Evolutionary conservation across 2,888 invertebrate species (phyloP), one percentile per base, ranked within the genome.

Genomic region (Ceramica pisi): DNA sequence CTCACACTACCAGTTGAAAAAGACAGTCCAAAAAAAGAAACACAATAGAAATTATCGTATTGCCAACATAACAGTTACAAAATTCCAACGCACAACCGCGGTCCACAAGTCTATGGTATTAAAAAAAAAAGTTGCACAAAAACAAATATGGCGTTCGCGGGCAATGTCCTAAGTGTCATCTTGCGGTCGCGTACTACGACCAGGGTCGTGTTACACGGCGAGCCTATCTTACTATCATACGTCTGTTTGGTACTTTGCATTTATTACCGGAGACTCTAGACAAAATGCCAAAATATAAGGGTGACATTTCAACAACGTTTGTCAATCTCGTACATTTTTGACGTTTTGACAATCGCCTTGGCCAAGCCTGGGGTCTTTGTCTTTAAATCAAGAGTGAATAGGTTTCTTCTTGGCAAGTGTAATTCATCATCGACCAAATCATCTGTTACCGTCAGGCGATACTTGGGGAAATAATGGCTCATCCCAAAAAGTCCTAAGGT

Each of bases 81-180:
- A 56, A 59, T 72, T 16, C 46, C 10, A 51, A 78, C 48, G 46
- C 75, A 64, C 31, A 51, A 23, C 41, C 48, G 31, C 26, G 44
- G 16, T 57, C 51, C 23, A 51, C 63, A 71, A 44, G 48, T 65
- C 81, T 50, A 79, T 77, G 67, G 81, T 64, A 50, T 67, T 62
- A 59, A 83, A 87, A 86, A 87, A 86, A 80, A 84, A 82, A 83
- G 70, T 69, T 76, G 75, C 75, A 84, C 68, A 78, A 86, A 85
- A 86, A 85, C 68, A 86, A 91, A 89, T 76, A 90, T 89, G 90
- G 89, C 90, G 83, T 81, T 76, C 56, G 71, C 90, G 93, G 92
- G 91, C 93, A 92, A 92, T 85, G 93, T 84, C 93, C 93, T 87
- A 86, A 79, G 89, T 88, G 88, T 90, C 94, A 93, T 93, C 92